These are phyloP conservation scores for Ryuthela nishihirai DNA, from an alignment of 2,888 invertebrate species.

Conservation along the genomic window DNA sequence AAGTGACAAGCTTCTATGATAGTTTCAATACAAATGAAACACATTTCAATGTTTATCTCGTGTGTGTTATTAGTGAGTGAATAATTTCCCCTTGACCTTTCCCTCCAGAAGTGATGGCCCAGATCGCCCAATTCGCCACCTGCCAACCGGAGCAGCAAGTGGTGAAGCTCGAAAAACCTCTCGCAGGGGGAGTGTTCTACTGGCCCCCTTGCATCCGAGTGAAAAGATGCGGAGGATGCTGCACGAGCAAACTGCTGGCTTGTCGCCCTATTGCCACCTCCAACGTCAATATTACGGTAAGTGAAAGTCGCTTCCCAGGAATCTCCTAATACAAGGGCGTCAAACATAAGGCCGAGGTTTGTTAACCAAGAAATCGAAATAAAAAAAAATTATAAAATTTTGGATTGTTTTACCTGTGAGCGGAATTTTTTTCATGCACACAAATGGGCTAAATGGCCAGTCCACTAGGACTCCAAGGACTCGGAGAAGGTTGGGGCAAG, in stretches of 20 bases:
- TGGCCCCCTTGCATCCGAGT: conserved; percentile 40
- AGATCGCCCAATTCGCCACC: conserved; percentile 34
- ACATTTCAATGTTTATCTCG: not conserved
- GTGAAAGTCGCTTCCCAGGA: not conserved
- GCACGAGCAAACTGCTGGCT: conserved; percentile 26
- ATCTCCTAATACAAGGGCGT: no score
- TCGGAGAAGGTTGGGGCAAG: no score
- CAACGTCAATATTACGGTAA: conserved; percentile 24
- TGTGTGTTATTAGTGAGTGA: not conserved
- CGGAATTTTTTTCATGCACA: no score
- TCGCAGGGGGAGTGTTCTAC: conserved; percentile 56
- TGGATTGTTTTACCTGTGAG: no score
- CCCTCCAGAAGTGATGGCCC: not conserved
- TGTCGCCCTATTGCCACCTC: conserved; percentile 31
- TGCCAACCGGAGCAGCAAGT: conserved; percentile 43
- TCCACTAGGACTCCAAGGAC: no score
- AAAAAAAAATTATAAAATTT: no score
- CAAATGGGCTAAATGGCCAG: no score
- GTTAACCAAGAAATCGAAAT: no score
- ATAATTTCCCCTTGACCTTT: not conserved
- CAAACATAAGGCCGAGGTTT: no score
- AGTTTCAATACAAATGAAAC: no score
- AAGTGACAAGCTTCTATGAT: no score
- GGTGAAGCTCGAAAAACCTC: conserved; percentile 39
- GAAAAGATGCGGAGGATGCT: conserved; percentile 39